Conservation (phyloP, 2,113 vertebrate species). For the Cyprinodon variegatus region DNA sequence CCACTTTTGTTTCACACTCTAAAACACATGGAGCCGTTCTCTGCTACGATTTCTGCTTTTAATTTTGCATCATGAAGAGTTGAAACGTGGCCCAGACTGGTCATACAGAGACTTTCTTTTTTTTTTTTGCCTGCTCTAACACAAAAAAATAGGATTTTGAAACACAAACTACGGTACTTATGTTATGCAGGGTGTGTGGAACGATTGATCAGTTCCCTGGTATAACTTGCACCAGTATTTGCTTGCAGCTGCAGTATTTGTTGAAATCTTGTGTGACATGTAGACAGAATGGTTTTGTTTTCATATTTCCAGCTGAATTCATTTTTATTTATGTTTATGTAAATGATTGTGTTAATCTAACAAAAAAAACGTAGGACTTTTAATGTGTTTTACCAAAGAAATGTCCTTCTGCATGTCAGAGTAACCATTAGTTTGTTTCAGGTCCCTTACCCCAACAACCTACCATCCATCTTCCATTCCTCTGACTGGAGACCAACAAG, state of each 20-base stretch:
- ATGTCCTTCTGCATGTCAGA: not conserved
- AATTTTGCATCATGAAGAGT: constrained; percentile 9
- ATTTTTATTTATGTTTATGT: too few relatives aligned
- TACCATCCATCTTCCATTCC: constrained; percentile 78
- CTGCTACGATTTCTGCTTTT: not conserved
- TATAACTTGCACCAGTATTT: too few relatives aligned
- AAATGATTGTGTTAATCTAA: too few relatives aligned
- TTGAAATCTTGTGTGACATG: too few relatives aligned
- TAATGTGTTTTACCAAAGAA: not conserved
- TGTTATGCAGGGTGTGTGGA: too few relatives aligned
- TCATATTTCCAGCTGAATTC: too few relatives aligned
- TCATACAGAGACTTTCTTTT: not conserved
- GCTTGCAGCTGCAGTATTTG: too few relatives aligned
- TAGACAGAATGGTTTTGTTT: too few relatives aligned
- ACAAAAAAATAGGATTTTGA: not conserved
- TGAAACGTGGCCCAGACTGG: constrained; percentile 10
- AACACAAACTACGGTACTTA: too few relatives aligned
- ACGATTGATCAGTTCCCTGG: too few relatives aligned
- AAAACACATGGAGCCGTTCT: constrained; percentile 4
- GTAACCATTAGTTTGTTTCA: constrained; percentile 66
- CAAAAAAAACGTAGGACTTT: not conserved
- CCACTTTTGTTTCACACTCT: constrained; percentile 20
- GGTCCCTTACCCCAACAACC: constrained; percentile 58
- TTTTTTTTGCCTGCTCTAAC: not conserved
- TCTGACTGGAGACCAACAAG: constrained; percentile 88